A percentile compares a stretch with the other conserved stretches of the same genome.
Evolutionary conservation across 2,888 invertebrate species (phyloP).

Genomic region (Drosophila flavopinicola): DNA sequence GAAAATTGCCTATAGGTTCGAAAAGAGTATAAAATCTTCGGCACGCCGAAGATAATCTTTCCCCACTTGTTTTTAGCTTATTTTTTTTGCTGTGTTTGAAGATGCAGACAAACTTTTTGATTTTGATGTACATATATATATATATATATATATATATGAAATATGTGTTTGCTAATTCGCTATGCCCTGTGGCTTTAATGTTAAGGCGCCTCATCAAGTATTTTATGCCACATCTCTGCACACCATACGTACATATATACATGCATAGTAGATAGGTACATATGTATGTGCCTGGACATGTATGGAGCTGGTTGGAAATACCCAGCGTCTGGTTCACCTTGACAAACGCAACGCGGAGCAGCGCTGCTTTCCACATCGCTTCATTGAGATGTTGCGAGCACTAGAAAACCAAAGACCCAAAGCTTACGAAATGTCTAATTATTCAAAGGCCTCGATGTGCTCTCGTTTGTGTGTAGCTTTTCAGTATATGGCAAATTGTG

Average conservation of each 20-base stretch:
- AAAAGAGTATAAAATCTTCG: too few relatives aligned
- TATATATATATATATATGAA: background rate
- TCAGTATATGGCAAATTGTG: constrained; percentile 21
- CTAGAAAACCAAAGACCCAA: background rate
- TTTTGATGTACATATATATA: constrained; percentile 1
- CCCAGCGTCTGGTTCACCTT: constrained; percentile 48
- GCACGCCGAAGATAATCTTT: too few relatives aligned
- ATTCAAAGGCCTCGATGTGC: constrained; percentile 30
- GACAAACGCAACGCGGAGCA: constrained; percentile 28
- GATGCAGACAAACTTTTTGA: background rate
- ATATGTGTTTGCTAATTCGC: constrained; percentile 2
- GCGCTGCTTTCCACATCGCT: constrained; percentile 59
- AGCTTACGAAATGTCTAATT: constrained; percentile 25
- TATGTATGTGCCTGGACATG: constrained; percentile 1
- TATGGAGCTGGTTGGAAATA: constrained; percentile 36
- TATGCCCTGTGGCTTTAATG: constrained; percentile 9
- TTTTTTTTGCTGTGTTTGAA: background rate
- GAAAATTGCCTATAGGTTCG: too few relatives aligned
- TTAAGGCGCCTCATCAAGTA: constrained; percentile 1
- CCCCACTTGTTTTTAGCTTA: too few relatives aligned
- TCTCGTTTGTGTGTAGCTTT: constrained; percentile 17
- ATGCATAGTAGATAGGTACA: constrained; percentile 1
- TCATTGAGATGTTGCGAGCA: constrained; percentile 31
- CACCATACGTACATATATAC: constrained; percentile 11
- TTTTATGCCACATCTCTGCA: constrained; percentile 14